Percentiles rank a stretch among this genome's conserved stretches.
phyloP scores from a whole-genome alignment of 2,888 invertebrate species.

The Alsophila aescularia region DNA sequence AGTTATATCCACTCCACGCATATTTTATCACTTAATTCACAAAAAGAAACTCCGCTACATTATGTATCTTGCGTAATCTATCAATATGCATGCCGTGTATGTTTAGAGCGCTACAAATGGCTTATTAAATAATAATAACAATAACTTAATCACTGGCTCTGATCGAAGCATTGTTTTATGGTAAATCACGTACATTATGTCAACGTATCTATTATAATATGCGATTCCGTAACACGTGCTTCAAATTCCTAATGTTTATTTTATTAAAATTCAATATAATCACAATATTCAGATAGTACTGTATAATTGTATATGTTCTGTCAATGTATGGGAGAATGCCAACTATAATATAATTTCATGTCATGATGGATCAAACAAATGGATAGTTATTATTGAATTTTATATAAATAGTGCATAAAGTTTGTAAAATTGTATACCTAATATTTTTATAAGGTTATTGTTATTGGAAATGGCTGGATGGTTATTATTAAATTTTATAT shows the following conservation, averaged over 20 bases:
- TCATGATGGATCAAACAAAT: slow-evolving; percentile 1
- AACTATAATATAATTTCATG: too few species aligned
- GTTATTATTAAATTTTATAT: too few species aligned
- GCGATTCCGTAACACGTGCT: slow-evolving; percentile 12
- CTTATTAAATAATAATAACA: slow-evolving; percentile 17
- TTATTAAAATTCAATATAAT: too few species aligned
- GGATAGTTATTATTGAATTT: slow-evolving; percentile 1
- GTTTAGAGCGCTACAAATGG: slow-evolving; percentile 2
- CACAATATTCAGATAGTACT: too few species aligned
- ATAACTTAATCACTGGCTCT: slow-evolving; percentile 12
- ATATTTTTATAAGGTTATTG: too few species aligned
- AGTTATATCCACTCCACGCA: too few species aligned
- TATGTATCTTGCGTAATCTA: slow-evolving; percentile 8
- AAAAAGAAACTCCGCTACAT: slow-evolving; percentile 7
- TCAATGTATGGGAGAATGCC: neutral
- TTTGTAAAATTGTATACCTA: too few species aligned
- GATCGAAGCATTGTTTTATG: slow-evolving; percentile 13
- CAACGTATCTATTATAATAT: slow-evolving; percentile 1
- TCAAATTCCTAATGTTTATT: slow-evolving; percentile 6
- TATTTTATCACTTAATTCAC: neutral
- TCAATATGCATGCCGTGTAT: slow-evolving; percentile 11
- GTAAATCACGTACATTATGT: slow-evolving; percentile 23
- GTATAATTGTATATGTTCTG: neutral
- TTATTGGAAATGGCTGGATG: too few species aligned
- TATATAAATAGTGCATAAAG: slow-evolving; percentile 8